Conservation (phyloP, 2,888 invertebrate genomes). For the Microchrysa polita region DNA sequence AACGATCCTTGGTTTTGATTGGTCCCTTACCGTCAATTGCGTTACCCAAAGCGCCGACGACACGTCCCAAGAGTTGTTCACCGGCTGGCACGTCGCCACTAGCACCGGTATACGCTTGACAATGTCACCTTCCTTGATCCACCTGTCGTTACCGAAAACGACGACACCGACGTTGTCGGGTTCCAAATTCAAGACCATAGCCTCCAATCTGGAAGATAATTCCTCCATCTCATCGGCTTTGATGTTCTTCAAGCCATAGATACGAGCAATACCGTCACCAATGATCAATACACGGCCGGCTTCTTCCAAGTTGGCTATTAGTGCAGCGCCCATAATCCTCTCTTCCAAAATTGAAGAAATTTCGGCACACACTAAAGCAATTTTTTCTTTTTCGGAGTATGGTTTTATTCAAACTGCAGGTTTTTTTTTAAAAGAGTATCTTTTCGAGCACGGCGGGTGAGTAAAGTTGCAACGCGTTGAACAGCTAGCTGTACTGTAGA, state of each 20-base stretch:
- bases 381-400: no score
- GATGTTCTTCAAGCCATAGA: constrained; percentile 99
- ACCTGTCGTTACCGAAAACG: constrained; percentile 99
- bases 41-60: constrained; percentile 98
- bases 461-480: no score
- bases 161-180: constrained; percentile 99
- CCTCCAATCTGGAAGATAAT: constrained; percentile 98
- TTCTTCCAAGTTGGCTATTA: constrained; percentile 86
- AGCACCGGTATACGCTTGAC: constrained; percentile 99
- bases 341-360: constrained; percentile 98
- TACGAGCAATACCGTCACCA: constrained; percentile 99
- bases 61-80: constrained; percentile 92
- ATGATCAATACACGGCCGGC: constrained; percentile 98
- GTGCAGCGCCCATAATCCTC: constrained; percentile 93
- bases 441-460: no score
- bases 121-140: constrained; percentile 98
- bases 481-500: no score
- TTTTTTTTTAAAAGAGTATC: no score
- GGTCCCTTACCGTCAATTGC: constrained; percentile 89
- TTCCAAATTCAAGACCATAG: constrained; percentile 99
- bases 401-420: no score
- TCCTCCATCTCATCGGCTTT: constrained; percentile 99
- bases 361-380: no score
- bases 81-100: constrained; percentile 99
- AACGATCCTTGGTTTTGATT: constrained; percentile 77